These are phyloP conservation scores for Drepana arcuata DNA, from an alignment of 1,140 invertebrate species.

Conservation along the genomic window DNA sequence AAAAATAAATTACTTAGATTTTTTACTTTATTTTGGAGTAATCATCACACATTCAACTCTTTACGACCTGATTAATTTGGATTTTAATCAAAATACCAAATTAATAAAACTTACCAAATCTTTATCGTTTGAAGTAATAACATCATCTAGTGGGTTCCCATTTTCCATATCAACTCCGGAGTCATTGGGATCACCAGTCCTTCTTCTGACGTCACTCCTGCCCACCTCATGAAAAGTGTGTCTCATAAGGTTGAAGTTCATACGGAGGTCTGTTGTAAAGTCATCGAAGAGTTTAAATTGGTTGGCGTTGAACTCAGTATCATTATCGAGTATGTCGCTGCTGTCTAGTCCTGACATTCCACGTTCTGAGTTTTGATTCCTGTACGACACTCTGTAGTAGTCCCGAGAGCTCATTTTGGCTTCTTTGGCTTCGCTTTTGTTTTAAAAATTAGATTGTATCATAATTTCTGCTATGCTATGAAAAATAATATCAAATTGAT, in stretches of 20 bases:
- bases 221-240: constrained; percentile 40
- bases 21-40: no score
- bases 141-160: constrained; percentile 47
- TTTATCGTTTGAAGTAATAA: constrained; percentile 38
- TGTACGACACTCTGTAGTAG: constrained; percentile 55
- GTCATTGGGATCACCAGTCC: constrained; percentile 44
- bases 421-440: no score
- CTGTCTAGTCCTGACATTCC: no score
- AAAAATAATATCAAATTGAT: no score
- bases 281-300: constrained; percentile 62
- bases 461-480: no score
- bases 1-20: no score
- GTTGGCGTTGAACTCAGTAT: constrained; percentile 62
- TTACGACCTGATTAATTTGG: no score
- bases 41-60: no score
- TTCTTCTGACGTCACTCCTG: constrained; percentile 31
- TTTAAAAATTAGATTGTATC: no score
- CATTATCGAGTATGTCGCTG: constrained; percentile 51
- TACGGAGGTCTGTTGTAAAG: constrained; percentile 51
- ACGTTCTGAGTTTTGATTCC: constrained; percentile 28
- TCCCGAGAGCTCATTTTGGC: constrained; percentile 50
- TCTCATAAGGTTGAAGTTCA: constrained; percentile 48
- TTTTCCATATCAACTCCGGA: constrained; percentile 65
- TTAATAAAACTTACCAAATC: no score
- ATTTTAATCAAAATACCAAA: no score